phyloP scores from a whole-genome alignment of 2,888 invertebrate genomes.

The Drosophila mimetica region DNA sequence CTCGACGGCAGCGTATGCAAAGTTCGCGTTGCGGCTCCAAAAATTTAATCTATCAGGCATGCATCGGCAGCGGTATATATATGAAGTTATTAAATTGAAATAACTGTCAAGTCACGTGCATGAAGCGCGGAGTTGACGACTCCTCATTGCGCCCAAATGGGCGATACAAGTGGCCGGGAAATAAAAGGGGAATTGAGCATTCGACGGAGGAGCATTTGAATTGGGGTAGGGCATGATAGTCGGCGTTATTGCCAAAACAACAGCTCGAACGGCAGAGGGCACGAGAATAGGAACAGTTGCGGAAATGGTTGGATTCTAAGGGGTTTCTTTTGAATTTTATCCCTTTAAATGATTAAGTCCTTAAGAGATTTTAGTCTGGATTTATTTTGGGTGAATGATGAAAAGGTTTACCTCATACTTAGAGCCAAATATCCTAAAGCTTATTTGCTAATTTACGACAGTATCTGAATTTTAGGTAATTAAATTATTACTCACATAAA shows the following conservation, averaged over 20 bases:
- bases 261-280: constrained; percentile 27
- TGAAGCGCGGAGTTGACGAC: constrained; percentile 31
- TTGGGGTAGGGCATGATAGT: constrained; percentile 58
- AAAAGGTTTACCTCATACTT: too few species aligned
- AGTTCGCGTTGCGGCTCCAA: constrained; percentile 51
- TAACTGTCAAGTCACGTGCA: constrained; percentile 62
- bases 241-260: constrained; percentile 7
- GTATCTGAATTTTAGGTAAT: too few species aligned
- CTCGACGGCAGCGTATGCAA: constrained; percentile 61
- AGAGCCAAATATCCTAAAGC: too few species aligned
- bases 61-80: constrained; percentile 26
- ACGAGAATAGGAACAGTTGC: constrained; percentile 15
- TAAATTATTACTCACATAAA: too few species aligned
- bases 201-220: constrained; percentile 34
- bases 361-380: too few species aligned
- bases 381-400: too few species aligned
- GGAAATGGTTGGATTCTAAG: neutral
- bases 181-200: constrained; percentile 12
- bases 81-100: constrained; percentile 77
- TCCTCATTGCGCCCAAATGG: constrained; percentile 39
- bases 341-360: too few species aligned
- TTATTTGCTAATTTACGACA: too few species aligned
- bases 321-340: neutral
- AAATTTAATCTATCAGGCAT: constrained; percentile 24
- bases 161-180: constrained; percentile 31